Conservation (phyloP, 2,113 vertebrate species). For the Aepyceros melampus region DNA sequence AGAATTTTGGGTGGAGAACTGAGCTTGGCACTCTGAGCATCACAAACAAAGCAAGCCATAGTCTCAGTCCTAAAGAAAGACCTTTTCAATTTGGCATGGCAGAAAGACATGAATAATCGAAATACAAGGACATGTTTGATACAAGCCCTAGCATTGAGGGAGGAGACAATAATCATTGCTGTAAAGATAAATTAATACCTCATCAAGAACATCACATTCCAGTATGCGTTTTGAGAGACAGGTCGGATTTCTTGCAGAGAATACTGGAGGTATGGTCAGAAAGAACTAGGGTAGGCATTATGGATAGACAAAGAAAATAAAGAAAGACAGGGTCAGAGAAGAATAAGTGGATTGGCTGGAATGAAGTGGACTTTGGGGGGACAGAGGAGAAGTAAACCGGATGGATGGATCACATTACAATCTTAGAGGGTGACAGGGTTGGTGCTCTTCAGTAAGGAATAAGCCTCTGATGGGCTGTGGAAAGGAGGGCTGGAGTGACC, state of each 20-base stretch:
- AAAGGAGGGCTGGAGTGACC: not conserved
- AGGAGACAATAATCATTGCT: not conserved
- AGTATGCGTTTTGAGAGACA: not conserved
- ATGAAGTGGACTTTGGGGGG: not conserved
- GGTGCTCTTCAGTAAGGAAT: not conserved
- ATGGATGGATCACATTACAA: not conserved
- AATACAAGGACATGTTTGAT: not conserved
- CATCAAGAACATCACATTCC: not conserved
- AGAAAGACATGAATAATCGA: not conserved
- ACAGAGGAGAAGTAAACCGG: not conserved
- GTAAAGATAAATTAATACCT: not conserved
- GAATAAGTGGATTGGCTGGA: not conserved
- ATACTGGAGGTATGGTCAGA: not conserved
- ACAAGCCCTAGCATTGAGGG: not conserved
- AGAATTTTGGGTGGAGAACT: not conserved
- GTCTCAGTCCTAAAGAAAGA: not conserved
- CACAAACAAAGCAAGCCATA: not conserved
- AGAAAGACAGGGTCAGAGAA: not conserved
- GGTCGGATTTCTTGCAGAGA: not conserved
- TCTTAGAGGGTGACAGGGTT: not conserved
- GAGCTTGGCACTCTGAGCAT: not conserved
- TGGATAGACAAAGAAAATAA: not conserved
- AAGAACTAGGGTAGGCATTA: not conserved
- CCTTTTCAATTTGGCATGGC: not conserved
- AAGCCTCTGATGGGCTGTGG: not conserved